phyloP scores from a whole-genome alignment of 2,113 vertebrate genomes.

The Phalacrocorax aristotelis region DNA sequence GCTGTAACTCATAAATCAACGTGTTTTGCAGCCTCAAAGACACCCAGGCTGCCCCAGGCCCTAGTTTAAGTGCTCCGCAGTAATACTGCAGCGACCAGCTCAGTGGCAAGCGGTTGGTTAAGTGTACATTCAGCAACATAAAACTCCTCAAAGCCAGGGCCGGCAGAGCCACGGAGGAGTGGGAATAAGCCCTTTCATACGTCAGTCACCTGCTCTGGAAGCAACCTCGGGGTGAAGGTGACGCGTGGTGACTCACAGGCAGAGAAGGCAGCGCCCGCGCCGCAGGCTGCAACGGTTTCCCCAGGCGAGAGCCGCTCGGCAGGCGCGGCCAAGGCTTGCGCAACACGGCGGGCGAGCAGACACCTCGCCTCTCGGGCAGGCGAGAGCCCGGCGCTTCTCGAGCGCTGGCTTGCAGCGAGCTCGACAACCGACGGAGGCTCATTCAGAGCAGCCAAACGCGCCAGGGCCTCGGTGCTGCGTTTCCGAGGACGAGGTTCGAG shows the following conservation, averaged over 20 bases:
- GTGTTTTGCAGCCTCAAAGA: background rate
- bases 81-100: rapidly evolving
- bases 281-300: background rate
- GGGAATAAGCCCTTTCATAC: rapidly evolving
- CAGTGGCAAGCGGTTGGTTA: rapidly evolving
- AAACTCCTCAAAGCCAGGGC: background rate
- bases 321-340: background rate
- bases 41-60: rapidly evolving
- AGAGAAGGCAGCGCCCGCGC: rapidly evolving
- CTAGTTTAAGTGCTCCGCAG: background rate
- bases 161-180: background rate
- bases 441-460: rapidly evolving
- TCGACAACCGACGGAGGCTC: background rate
- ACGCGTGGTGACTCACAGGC: rapidly evolving
- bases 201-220: background rate
- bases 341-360: background rate
- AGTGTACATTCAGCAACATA: rapidly evolving
- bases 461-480: rapidly evolving
- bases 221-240: background rate
- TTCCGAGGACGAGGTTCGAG: background rate
- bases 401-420: rapidly evolving
- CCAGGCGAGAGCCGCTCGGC: background rate
- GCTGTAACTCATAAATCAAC: rapidly evolving
- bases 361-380: background rate
- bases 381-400: no score